Evolutionary conservation across 2,113 vertebrate genomes (phyloP).

Genomic region (Aegithalos caudatus): DNA sequence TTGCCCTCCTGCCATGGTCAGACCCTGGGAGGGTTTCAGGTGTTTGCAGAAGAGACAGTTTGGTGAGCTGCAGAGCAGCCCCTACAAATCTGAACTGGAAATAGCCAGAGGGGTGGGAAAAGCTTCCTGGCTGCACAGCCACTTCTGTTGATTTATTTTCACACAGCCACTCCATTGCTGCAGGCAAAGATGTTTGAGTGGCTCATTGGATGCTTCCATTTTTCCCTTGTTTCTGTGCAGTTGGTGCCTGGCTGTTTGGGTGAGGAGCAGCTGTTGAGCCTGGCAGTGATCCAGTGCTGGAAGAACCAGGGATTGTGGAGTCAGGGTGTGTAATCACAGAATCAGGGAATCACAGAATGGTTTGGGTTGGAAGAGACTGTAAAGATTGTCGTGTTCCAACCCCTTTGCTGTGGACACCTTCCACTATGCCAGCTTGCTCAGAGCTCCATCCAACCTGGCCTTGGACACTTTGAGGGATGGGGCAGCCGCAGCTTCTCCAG

Average conservation of each 20-base stretch:
- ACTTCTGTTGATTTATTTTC: neutral
- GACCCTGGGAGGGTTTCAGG: neutral
- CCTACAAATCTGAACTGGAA: neutral
- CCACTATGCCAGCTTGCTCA: neutral
- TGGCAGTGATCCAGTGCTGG: neutral
- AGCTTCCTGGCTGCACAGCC: neutral
- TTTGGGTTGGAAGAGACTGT: neutral
- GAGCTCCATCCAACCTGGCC: neutral
- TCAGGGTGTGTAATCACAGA: neutral
- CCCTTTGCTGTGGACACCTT: neutral
- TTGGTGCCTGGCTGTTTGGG: neutral
- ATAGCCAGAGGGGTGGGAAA: neutral
- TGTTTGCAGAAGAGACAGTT: neutral
- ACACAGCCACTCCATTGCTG: neutral
- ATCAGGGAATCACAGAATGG: neutral
- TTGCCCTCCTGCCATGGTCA: neutral
- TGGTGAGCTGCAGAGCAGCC: neutral
- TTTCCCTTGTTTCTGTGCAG: neutral
- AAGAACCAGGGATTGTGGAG: neutral
- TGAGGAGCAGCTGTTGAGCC: neutral
- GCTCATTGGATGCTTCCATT: neutral
- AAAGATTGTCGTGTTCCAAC: neutral
- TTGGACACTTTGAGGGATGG: neutral
- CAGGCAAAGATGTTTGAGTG: neutral
- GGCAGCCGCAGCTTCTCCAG: neutral